These are phyloP conservation scores for Cataglyphis altisquamis DNA, from an alignment of 2,888 invertebrate species.

Conservation along the genomic window DNA sequence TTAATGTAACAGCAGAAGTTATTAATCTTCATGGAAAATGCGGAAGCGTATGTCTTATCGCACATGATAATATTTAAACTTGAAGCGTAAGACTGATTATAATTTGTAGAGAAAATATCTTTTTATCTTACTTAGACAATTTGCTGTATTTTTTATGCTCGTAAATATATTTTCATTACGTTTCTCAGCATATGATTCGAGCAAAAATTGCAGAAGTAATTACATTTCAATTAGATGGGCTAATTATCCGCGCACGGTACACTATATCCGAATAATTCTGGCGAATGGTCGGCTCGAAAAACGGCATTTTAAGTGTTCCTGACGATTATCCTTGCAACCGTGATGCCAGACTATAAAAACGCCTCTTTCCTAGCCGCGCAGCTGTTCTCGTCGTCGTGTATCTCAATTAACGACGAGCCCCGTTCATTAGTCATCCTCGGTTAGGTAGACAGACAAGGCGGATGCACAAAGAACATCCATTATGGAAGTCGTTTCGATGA, in stretches of 20 bases:
- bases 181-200: neutral
- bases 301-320: slow-evolving; percentile 36
- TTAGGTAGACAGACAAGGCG: slow-evolving; percentile 7
- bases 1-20: neutral
- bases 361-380: slow-evolving; percentile 44
- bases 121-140: neutral
- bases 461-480: slow-evolving; percentile 17
- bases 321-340: slow-evolving; percentile 32
- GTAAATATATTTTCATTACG: neutral
- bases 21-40: neutral
- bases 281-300: slow-evolving; percentile 4
- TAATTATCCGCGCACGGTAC: slow-evolving; percentile 13
- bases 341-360: slow-evolving; percentile 31
- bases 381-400: slow-evolving; percentile 60
- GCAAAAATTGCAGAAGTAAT: neutral
- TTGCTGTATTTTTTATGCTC: neutral
- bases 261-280: slow-evolving; percentile 6
- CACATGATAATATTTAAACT: neutral
- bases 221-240: slow-evolving; percentile 8
- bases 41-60: neutral
- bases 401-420: slow-evolving; percentile 68
- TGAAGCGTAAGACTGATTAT: neutral
- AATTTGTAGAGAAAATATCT: neutral
- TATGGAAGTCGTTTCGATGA: slow-evolving; percentile 29
- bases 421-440: slow-evolving; percentile 66